These are phyloP conservation scores for Onychomys leucogaster DNA, from an alignment of 2,797 vertebrate species.

Conservation along the genomic window DNA sequence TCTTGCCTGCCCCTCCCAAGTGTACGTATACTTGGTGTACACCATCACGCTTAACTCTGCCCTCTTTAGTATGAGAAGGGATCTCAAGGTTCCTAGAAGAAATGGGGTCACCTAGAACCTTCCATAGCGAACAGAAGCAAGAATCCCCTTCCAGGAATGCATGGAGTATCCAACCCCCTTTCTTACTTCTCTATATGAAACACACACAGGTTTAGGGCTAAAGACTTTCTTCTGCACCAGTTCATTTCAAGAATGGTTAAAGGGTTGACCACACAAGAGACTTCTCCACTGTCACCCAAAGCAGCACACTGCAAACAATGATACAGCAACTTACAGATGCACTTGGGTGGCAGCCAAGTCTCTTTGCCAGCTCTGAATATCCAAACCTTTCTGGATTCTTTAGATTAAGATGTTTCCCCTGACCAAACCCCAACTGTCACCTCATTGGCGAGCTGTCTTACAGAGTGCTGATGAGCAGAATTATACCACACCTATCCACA, in stretches of 20 bases:
- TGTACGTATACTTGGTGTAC: background rate
- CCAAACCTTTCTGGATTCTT: background rate
- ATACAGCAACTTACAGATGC: background rate
- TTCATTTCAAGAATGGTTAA: slow-evolving; percentile 32
- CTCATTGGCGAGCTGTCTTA: background rate
- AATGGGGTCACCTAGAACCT: background rate
- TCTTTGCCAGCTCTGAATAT: slow-evolving; percentile 29
- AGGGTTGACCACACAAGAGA: background rate
- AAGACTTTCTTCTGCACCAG: background rate
- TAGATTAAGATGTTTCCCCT: background rate
- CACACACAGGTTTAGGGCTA: background rate
- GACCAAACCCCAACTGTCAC: background rate
- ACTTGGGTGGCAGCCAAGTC: background rate
- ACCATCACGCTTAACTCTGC: background rate
- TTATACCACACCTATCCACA: background rate
- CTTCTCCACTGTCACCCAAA: background rate
- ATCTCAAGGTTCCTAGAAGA: background rate
- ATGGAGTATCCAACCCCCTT: background rate
- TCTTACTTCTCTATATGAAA: background rate
- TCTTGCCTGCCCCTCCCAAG: background rate
- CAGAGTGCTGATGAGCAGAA: background rate
- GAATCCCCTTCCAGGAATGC: background rate
- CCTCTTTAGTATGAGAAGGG: background rate
- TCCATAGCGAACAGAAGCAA: background rate
- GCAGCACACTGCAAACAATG: background rate